Evolutionary conservation across 2,113 vertebrate genomes (phyloP), one percentile per base, ranked within the genome.

Genomic region (Oryzias celebensis): DNA sequence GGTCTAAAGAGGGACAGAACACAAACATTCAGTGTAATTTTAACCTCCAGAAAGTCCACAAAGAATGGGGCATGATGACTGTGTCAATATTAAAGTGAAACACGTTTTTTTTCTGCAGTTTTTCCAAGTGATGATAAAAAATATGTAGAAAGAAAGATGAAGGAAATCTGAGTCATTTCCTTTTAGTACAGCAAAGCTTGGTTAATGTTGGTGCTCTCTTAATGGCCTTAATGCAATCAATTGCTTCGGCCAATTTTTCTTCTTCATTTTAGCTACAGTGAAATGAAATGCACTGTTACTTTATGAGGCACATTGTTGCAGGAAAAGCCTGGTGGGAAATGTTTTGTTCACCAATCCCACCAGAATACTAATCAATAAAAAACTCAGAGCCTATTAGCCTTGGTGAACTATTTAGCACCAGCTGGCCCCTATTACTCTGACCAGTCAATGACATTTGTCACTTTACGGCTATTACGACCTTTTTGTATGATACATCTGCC

Each of bases 391-490:
- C 82, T 78, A 86, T 91, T 90, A 90, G 74, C 85, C 83, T 60
- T 49, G 71, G 31, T 85, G 83, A 88, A 89, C 85, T 86, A 65
- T 87, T 89, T 87, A 87, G 86, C 86, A 86, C 67, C 66, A 59
- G 52, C 73, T 77, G 79, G 62, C 78, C 81, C 60, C 76, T 48
- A 84, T 83, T 81, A 81, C 87, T 84, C 65, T 66, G 67, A 56
- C 54, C 68, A 84, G 73, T 84, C 88, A 68, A 87, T 90, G 80
- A 72, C 74, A 80, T 87, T 84, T 88, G 87, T 87, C 81, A 87
- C 79, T 62, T 84, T 86, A 90, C 87, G 83, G 81, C 54, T 75
- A 90, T 89, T 85, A 80, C 81, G 68, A 85, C 67, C 61, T 48
- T 76, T 80, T 80, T 77, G 71, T 83, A 75, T 82, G 81, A 80